Evolutionary conservation across 2,888 invertebrate genomes (phyloP).

Genomic region (Melinaea marsaeus): DNA sequence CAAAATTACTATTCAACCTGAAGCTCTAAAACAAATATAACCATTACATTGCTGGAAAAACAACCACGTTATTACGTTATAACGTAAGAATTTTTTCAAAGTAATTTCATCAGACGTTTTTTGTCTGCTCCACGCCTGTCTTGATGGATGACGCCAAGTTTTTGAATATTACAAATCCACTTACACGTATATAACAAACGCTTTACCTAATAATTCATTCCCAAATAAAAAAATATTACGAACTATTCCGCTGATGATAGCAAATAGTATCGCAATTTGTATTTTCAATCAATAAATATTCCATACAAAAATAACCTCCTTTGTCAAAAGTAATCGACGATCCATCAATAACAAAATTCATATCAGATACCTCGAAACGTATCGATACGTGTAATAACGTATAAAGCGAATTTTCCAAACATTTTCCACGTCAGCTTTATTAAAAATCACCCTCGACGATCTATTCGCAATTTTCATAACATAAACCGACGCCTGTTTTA

Average conservation of each 20-base stretch:
- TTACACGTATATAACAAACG: conserved; percentile 8
- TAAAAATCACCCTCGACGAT: conserved; percentile 11
- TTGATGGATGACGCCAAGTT: conserved; percentile 34
- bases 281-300: not conserved
- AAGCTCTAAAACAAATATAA: conserved; percentile 32
- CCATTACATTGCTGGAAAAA: conserved; percentile 39
- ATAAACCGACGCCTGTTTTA: not conserved
- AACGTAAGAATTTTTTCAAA: conserved; percentile 34
- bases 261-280: not conserved
- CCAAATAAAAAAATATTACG: not conserved
- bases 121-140: conserved; percentile 24
- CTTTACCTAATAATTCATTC: not conserved
- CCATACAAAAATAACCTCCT: conserved; percentile 8
- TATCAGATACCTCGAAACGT: conserved; percentile 13
- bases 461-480: conserved; percentile 4
- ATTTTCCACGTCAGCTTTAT: conserved; percentile 7
- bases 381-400: conserved; percentile 11
- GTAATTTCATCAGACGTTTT: conserved; percentile 33
- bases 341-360: conserved; percentile 18
- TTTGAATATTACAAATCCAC: conserved; percentile 26
- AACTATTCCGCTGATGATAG: not conserved
- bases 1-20: too few relatives aligned
- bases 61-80: conserved; percentile 33
- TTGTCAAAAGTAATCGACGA: conserved; percentile 16
- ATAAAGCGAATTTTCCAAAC: conserved; percentile 8